A percentile compares a stretch with the other conserved stretches of the same genome.
Conservation (phyloP, 2,113 vertebrate genomes). For the Anarhynchus alexandrinus region DNA sequence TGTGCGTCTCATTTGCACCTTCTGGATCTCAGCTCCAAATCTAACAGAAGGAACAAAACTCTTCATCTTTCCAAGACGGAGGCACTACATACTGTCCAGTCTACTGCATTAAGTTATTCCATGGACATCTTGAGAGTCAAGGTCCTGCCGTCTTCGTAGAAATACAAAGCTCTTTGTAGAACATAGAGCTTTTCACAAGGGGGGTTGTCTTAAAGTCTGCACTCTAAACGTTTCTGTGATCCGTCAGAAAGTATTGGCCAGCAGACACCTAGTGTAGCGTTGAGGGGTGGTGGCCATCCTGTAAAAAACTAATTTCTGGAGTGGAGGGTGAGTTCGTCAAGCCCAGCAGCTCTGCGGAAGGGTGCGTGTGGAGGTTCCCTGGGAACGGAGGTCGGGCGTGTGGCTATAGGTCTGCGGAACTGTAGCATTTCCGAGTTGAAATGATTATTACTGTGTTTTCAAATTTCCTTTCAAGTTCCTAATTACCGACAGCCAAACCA, state of each 20-base stretch:
- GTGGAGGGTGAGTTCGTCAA: background rate
- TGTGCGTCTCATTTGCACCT: background rate
- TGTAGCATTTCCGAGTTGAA: background rate
- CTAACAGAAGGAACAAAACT: background rate
- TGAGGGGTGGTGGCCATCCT: background rate
- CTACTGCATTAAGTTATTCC: background rate
- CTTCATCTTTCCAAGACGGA: background rate
- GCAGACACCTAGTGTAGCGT: background rate
- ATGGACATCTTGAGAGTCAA: background rate
- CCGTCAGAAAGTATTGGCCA: background rate
- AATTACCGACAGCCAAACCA: slow-evolving; percentile 43
- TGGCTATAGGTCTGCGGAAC: background rate
- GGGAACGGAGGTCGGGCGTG: background rate
- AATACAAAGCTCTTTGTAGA: background rate
- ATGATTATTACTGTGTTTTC: slow-evolving; percentile 6
- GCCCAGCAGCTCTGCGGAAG: background rate
- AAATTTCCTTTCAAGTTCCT: slow-evolving; percentile 22
- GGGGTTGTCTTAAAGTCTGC: background rate
- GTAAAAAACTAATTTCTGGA: background rate
- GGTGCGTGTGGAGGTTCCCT: background rate
- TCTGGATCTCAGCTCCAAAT: background rate
- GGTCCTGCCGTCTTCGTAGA: background rate
- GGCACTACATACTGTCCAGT: background rate
- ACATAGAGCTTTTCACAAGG: background rate
- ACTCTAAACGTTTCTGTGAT: background rate